Percentiles rank a stretch among this genome's conserved stretches.
phyloP scores from a whole-genome alignment of 2,113 vertebrate genomes.

The Isurus oxyrinchus region DNA sequence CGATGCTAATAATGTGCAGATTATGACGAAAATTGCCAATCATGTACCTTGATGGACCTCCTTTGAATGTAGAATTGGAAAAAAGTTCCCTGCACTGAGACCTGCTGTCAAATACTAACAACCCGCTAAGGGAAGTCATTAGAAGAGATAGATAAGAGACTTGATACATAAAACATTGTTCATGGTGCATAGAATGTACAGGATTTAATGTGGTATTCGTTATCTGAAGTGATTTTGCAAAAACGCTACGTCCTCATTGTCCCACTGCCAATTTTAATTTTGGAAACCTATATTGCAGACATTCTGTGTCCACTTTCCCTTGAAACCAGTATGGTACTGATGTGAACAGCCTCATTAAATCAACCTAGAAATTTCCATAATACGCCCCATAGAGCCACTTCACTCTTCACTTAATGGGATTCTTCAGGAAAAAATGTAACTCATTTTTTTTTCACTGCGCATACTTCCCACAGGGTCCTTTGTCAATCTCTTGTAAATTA shows the following conservation, averaged over 20 bases:
- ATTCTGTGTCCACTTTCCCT: conserved; percentile 73
- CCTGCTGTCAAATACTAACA: conserved; percentile 98
- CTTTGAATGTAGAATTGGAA: conserved; percentile 93
- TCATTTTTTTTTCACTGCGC: conserved; percentile 43
- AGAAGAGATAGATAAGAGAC: conserved; percentile 96
- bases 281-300: conserved; percentile 64
- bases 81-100: conserved; percentile 94
- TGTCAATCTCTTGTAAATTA: conserved; percentile 37
- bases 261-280: conserved; percentile 84
- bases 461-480: conserved; percentile 33
- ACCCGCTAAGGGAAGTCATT: conserved; percentile 99
- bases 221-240: conserved; percentile 75
- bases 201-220: conserved; percentile 81
- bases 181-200: conserved; percentile 83
- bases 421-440: conserved; percentile 80
- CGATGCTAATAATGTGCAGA: conserved; percentile 99
- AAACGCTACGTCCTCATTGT: conserved; percentile 72
- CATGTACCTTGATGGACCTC: conserved; percentile 99
- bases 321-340: conserved; percentile 79
- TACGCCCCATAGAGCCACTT: conserved; percentile 81
- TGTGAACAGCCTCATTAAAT: conserved; percentile 90
- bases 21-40: conserved; percentile 99
- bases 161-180: conserved; percentile 94
- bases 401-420: conserved; percentile 82
- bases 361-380: conserved; percentile 90